Percentiles rank a stretch among this genome's conserved stretches.
Conservation (phyloP, 2,113 vertebrate genomes). For the Bothrops jararaca region DNA sequence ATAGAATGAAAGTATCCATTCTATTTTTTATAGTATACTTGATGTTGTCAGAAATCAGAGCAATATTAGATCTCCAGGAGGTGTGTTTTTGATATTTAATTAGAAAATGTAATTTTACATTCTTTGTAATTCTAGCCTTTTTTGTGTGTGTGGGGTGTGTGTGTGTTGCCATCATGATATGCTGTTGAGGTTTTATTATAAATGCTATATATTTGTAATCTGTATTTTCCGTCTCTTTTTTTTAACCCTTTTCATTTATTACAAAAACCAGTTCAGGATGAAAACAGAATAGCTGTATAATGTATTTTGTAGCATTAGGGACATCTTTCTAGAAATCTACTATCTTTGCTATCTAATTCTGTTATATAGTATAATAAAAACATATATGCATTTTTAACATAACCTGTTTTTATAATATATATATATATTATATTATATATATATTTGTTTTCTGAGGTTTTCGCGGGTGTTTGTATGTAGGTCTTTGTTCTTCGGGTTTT, state of each 20-base stretch:
- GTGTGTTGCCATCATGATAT: background rate
- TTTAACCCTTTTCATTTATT: background rate
- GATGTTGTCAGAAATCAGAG: background rate
- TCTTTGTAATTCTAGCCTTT: background rate
- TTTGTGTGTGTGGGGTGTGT: no score
- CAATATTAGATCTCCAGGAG: no score
- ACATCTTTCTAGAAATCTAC: background rate
- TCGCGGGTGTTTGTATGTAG: no score
- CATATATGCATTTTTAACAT: background rate
- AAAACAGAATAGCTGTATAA: background rate
- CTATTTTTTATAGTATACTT: background rate
- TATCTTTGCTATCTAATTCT: background rate
- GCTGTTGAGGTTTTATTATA: background rate
- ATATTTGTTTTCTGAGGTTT: no score
- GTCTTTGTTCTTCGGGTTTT: no score
- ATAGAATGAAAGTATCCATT: background rate
- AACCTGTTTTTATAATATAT: background rate
- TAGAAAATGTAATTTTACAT: background rate
- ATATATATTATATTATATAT: no score
- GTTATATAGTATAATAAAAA: background rate
- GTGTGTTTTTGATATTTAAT: background rate
- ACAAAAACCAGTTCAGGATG: background rate
- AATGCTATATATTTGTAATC: background rate
- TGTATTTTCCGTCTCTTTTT: background rate
- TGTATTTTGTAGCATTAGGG: background rate